Conservation (phyloP, 1,140 invertebrate species). For the Spodoptera frugiperda region DNA sequence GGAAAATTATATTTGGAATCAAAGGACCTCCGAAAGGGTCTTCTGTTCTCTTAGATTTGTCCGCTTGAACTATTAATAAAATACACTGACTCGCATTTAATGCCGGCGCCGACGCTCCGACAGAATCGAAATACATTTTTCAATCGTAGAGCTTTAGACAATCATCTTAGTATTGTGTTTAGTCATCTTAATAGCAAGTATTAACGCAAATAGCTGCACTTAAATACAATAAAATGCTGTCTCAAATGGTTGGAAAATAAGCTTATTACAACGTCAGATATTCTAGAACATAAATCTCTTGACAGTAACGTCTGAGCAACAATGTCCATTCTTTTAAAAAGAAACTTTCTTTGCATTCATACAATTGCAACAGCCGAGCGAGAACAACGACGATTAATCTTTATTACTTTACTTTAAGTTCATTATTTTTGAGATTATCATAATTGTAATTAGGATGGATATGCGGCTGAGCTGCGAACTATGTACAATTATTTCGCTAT, state of each 20-base stretch:
- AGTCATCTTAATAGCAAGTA: slow-evolving; percentile 22
- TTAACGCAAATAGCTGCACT: slow-evolving; percentile 18
- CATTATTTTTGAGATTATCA: slow-evolving; percentile 59
- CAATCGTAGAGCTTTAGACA: slow-evolving; percentile 27
- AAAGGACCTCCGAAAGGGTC: slow-evolving; percentile 11
- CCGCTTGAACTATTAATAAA: slow-evolving; percentile 36
- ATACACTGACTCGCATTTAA: slow-evolving; percentile 29
- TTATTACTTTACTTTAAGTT: slow-evolving; percentile 45
- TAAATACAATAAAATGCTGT: slow-evolving; percentile 27
- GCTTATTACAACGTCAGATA: slow-evolving; percentile 13
- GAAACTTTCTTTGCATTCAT: slow-evolving; percentile 18
- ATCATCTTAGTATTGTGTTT: slow-evolving; percentile 17
- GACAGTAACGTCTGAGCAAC: slow-evolving; percentile 18
- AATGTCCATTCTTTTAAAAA: slow-evolving; percentile 11
- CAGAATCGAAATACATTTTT: slow-evolving; percentile 28
- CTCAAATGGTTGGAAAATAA: not conserved
- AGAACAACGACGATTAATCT: slow-evolving; percentile 39
- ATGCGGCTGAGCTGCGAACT: slow-evolving; percentile 74
- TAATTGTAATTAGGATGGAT: slow-evolving; percentile 77
- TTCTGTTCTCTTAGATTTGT: slow-evolving; percentile 24
- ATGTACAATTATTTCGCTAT: slow-evolving; percentile 63
- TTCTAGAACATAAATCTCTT: slow-evolving; percentile 21
- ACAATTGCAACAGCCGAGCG: slow-evolving; percentile 31
- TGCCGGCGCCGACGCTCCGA: not conserved
- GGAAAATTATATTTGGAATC: slow-evolving; percentile 35